phyloP scores from a whole-genome alignment of 2,797 vertebrate species.

The Hafferia zeledoni region DNA sequence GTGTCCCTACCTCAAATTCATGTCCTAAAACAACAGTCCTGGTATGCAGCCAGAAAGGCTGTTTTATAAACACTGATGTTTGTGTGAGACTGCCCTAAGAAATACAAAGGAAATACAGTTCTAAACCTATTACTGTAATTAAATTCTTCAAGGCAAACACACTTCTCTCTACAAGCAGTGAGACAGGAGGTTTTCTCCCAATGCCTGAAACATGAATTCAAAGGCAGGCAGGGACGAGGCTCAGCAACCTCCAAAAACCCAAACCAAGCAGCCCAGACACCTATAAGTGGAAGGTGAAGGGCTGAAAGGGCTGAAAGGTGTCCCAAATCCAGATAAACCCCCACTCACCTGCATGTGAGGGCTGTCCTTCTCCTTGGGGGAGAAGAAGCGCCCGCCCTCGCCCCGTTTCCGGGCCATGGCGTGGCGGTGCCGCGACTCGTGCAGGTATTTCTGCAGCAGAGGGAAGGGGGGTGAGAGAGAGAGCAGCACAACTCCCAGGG shows the following conservation, averaged over 20 bases:
- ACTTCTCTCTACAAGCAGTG: neutral
- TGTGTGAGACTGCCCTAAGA: neutral
- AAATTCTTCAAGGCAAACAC: neutral
- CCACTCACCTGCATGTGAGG: constrained; percentile 77
- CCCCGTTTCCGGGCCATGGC: constrained; percentile 96
- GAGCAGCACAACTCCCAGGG: no score
- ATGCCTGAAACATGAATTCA: neutral
- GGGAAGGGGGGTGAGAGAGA: neutral
- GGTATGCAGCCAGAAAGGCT: neutral
- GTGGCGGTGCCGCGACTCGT: constrained; percentile 94
- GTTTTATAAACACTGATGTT: neutral
- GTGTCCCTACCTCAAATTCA: neutral
- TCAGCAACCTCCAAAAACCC: neutral
- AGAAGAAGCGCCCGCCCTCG: constrained; percentile 95
- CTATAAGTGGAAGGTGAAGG: neutral
- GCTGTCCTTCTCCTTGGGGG: constrained; percentile 92
- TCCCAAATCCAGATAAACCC: neutral
- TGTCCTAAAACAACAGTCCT: neutral
- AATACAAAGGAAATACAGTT: neutral
- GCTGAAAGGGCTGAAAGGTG: neutral
- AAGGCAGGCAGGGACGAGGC: neutral
- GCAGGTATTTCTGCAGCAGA: constrained; percentile 91
- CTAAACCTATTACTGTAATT: neutral
- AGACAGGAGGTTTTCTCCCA: neutral
- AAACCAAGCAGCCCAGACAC: neutral